Evolutionary conservation across 1,140 invertebrate genomes (phyloP).

Genomic region (Halesus radiatus): DNA sequence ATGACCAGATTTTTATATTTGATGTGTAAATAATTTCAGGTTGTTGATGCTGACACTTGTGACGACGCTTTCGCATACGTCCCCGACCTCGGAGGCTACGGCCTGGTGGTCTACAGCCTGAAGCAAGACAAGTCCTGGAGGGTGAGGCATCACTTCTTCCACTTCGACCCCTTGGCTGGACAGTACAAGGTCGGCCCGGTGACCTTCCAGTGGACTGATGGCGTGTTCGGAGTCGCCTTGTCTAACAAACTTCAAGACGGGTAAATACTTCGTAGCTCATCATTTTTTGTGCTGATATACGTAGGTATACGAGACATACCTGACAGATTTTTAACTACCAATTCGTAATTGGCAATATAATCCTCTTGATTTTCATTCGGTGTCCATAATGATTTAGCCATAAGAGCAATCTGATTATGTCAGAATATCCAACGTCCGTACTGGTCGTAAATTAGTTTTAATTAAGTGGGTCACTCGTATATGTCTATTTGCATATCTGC

Average conservation of each 20-base stretch:
- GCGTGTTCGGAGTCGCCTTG: constrained; percentile 79
- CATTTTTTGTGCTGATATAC: too few species aligned
- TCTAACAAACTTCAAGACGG: constrained; percentile 72
- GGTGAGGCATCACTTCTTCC: constrained; percentile 84
- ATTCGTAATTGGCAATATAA: too few species aligned
- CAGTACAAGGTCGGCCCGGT: constrained; percentile 79
- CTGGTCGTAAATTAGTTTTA: too few species aligned
- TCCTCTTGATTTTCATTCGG: too few species aligned
- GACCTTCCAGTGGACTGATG: constrained; percentile 85
- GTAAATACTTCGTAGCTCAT: constrained; percentile 56
- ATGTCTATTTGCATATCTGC: too few species aligned
- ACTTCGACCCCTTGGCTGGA: constrained; percentile 83
- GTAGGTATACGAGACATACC: too few species aligned
- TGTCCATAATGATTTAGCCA: too few species aligned
- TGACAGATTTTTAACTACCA: too few species aligned
- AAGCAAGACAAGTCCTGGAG: constrained; percentile 82
- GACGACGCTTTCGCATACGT: constrained; percentile 82
- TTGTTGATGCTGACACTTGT: constrained; percentile 79
- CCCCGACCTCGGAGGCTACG: constrained; percentile 81
- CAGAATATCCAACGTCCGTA: too few species aligned
- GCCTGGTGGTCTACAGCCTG: constrained; percentile 81
- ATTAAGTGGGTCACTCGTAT: too few species aligned
- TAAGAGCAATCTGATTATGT: too few species aligned
- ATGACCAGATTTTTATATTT: too few species aligned
- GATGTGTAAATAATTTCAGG: constrained; percentile 60